These are phyloP conservation scores for Fringilla coelebs DNA, from an alignment of 2,797 vertebrate genomes.

Conservation along the genomic window DNA sequence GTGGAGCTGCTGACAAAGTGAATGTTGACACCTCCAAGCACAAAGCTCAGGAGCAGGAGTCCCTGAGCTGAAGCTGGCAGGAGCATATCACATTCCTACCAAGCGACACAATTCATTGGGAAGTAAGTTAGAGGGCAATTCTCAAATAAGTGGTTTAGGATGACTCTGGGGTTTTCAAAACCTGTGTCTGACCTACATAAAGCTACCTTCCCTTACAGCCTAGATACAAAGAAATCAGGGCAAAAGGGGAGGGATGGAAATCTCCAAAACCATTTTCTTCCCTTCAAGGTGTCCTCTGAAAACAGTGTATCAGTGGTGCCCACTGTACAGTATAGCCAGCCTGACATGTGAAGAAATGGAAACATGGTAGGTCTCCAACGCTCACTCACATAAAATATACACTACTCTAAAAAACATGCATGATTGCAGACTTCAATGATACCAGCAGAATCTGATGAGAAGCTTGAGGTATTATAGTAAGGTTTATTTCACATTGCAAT, in stretches of 20 bases:
- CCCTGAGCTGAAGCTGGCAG: background rate
- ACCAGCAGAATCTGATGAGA: background rate
- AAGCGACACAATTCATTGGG: background rate
- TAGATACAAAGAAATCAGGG: background rate
- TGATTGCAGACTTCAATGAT: background rate
- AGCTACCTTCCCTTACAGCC: background rate
- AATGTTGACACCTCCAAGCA: background rate
- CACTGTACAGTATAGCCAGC: background rate
- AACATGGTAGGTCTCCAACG: background rate
- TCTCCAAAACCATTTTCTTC: background rate
- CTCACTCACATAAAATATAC: background rate
- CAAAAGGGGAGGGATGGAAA: background rate
- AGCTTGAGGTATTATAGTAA: background rate
- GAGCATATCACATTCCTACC: accelerated
- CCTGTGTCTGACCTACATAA: background rate
- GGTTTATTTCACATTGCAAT: background rate
- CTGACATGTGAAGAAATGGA: background rate
- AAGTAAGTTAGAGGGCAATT: background rate
- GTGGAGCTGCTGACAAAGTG: background rate
- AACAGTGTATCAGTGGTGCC: background rate
- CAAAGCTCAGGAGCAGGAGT: background rate
- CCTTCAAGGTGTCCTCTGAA: background rate
- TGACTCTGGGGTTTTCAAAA: background rate
- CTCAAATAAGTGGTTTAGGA: background rate
- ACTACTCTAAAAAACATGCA: background rate